Base-by-base conservation (phyloP, 2,888 invertebrate species). In the Drosophila ezoana region DNA sequence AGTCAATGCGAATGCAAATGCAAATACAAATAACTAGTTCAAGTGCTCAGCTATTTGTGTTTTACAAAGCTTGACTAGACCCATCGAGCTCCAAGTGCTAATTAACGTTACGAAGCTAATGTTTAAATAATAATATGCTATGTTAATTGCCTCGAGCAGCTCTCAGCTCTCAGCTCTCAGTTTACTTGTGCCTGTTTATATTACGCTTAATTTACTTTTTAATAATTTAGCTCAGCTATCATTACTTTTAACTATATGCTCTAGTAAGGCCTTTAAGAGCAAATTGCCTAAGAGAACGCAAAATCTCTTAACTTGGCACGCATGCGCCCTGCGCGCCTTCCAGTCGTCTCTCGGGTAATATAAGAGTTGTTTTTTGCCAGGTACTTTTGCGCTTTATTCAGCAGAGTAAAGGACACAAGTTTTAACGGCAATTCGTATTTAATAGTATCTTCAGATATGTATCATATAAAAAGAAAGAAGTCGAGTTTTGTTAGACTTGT, bases 381-480 rank as follows among this genome's bases (percentile, higher is more conserved):
- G 82, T 47, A 70, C 18, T 48, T 85, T 71, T 68, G 13, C 86
- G 32, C 86, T 87, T 85, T 72, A 87, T 80, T 87, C 82, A 87
- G 86, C 89, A 6, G 5, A 37, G 23, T 14, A 5, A 60, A 33
- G 37, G 45, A 28, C 14, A 54, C 18, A 28, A 14, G 1, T 56
- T 61, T 20, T 61, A 66, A 51, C 38, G 48, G 38, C 54, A 65
- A 65, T 67, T 65, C 51, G 23, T 63, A 44, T 67, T 72, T 69
- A 66, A 58, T 61, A n/a, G 35, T 20, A 52, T 8, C n/a, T 41
- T 18, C 18, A 18, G 18, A 18, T 18, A 18, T n/a, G n/a, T n/a
- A n/a, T n/a, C n/a, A n/a, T n/a, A n/a, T n/a, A n/a, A n/a, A n/a
- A n/a, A n/a, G n/a, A n/a, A n/a, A n/a, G n/a, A n/a, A n/a, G 18